Conservation (phyloP, 2,888 invertebrate genomes). For the Drosophila paucipuncta region DNA sequence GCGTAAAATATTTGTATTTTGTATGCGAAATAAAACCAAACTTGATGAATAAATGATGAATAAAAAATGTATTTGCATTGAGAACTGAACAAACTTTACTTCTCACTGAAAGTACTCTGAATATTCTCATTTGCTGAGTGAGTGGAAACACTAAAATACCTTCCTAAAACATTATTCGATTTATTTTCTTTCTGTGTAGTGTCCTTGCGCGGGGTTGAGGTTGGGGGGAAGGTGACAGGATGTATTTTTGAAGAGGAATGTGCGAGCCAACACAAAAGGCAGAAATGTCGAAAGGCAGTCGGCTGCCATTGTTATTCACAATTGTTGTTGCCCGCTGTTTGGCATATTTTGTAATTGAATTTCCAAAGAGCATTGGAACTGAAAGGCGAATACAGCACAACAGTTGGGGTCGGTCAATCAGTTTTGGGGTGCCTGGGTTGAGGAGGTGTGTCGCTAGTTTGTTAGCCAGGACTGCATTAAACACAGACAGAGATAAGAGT, state of each 20-base stretch:
- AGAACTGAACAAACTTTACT: not conserved
- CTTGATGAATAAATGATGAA: not conserved
- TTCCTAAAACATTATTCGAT: not conserved
- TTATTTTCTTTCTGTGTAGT: not conserved
- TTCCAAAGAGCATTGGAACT: slow-evolving; percentile 55
- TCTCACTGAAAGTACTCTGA: not conserved
- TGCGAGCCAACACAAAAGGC: slow-evolving; percentile 36
- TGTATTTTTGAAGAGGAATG: slow-evolving; percentile 12
- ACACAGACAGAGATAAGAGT: not conserved
- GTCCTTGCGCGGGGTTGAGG: not conserved
- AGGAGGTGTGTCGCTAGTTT: not conserved
- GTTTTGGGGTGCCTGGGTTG: too few species aligned
- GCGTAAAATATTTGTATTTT: not conserved
- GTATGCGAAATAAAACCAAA: not conserved
- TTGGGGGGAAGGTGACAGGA: not conserved
- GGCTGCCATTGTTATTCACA: slow-evolving; percentile 41
- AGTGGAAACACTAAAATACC: not conserved
- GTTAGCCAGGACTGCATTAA: not conserved
- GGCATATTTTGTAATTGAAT: slow-evolving; percentile 82
- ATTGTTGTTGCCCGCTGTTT: slow-evolving; percentile 54
- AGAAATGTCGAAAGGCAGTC: slow-evolving; percentile 24
- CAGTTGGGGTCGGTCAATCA: slow-evolving; percentile 6
- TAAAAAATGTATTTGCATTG: not conserved
- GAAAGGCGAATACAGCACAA: slow-evolving; percentile 38
- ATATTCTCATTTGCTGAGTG: not conserved